Conservation (phyloP, 1,140 invertebrate species). For the Acromyrmex heyeri region DNA sequence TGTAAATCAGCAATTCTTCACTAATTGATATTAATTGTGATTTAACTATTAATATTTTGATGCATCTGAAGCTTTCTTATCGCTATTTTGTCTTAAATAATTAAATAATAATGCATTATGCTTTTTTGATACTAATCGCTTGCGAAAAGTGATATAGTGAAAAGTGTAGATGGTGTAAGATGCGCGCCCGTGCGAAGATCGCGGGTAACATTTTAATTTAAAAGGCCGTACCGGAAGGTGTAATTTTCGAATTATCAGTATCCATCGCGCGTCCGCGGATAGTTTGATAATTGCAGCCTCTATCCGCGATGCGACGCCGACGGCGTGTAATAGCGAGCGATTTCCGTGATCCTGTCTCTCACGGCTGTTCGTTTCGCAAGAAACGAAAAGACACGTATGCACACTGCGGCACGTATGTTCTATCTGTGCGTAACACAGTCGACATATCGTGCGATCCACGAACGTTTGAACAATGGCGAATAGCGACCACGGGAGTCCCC, state of each 20-base stretch:
- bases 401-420: slow-evolving; percentile 7
- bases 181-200: slow-evolving; percentile 29
- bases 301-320: slow-evolving; percentile 4
- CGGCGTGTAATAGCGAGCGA: slow-evolving; percentile 55
- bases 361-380: slow-evolving; percentile 55
- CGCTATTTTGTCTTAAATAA: background rate
- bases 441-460: slow-evolving; percentile 70
- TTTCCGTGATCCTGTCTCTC: slow-evolving; percentile 59
- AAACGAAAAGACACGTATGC: slow-evolving; percentile 57
- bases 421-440: slow-evolving; percentile 63
- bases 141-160: background rate
- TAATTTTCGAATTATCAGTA: slow-evolving; percentile 57
- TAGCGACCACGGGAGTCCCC: slow-evolving; percentile 27
- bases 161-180: background rate
- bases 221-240: slow-evolving; percentile 29
- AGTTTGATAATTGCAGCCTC: slow-evolving; percentile 61
- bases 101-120: background rate
- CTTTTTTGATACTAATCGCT: background rate
- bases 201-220: slow-evolving; percentile 34
- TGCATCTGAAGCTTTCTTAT: background rate
- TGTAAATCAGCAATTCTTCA: background rate
- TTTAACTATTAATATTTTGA: background rate
- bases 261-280: slow-evolving; percentile 59
- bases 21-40: background rate
- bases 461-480: slow-evolving; percentile 61